phyloP scores from a whole-genome alignment of 2,888 invertebrate genomes.

The Hermaeophaga mercurialis region DNA sequence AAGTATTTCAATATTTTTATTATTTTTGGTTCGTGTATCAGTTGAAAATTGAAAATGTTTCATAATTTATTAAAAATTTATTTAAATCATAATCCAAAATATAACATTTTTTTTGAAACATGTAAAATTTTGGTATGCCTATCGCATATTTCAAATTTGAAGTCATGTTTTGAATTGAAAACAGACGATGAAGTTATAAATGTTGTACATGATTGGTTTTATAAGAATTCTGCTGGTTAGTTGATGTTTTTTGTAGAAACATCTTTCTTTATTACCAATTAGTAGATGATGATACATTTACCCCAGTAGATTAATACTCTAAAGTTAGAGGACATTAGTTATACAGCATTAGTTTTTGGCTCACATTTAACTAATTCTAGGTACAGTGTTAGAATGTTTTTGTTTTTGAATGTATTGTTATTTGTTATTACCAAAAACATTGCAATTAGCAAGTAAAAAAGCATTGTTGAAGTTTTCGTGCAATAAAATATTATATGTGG shows the following conservation, averaged over 20 bases:
- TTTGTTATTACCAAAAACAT: conserved; percentile 31
- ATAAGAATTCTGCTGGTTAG: neutral
- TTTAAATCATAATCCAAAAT: too few relatives aligned
- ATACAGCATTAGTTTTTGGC: conserved; percentile 32
- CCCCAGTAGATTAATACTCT: conserved; percentile 24
- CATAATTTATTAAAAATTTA: too few relatives aligned
- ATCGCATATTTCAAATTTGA: too few relatives aligned
- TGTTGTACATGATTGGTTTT: conserved; percentile 5
- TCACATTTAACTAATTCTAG: conserved; percentile 32
- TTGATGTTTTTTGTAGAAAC: conserved; percentile 15
- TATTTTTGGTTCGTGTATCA: too few relatives aligned
- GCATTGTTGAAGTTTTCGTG: conserved; percentile 33
- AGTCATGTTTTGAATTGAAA: too few relatives aligned
- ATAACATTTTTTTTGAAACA: too few relatives aligned
- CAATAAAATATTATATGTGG: conserved; percentile 33
- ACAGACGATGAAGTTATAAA: too few relatives aligned
- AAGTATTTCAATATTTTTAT: too few relatives aligned
- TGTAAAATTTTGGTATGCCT: too few relatives aligned
- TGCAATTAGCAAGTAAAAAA: conserved; percentile 31
- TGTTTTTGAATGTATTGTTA: conserved; percentile 32
- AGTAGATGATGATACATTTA: conserved; percentile 18
- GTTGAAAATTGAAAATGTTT: too few relatives aligned
- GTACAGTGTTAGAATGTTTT: conserved; percentile 30
- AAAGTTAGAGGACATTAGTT: conserved; percentile 30
- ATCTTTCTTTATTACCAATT: conserved; percentile 11